Evolutionary conservation across 2,888 invertebrate genomes (phyloP), one percentile per base, ranked within the genome.

Genomic region (Dorcus parallelipipedus): DNA sequence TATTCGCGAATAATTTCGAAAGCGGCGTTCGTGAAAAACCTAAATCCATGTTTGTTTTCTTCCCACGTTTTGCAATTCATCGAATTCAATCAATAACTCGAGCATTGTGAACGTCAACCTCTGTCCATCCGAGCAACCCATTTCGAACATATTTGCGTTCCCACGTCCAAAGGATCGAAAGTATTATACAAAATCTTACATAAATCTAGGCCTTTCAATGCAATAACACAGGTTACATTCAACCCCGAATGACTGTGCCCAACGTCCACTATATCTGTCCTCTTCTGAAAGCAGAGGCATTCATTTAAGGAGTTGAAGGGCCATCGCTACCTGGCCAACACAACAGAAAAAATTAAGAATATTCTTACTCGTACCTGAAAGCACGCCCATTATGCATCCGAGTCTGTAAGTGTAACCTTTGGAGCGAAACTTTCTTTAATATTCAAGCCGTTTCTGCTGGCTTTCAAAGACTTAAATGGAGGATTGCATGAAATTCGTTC

Each of bases 131-230:
- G 26, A 61, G 48, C 65, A 65, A 65, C 65, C 65, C 65, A 65
- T 65, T 65, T 65, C 64, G 62, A 61, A 64, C 65, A 65, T 65
- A 65, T 65, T 65, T 65, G 63, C 65, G 65, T 65, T 65, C 65
- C 65, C 65, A 65, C 65, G 65, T 65, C 64, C 64, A 52, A 50
- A 52, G 59, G 41, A 60, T 62, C 61, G 54, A 59, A 61, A 60
- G 63, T 63, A 65, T 63, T 65, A 65, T 65, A 59, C 65, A 58
- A 65, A 61, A 62, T 65, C 65, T 65, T 65, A 65, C 65, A 64
- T 65, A 65, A 65, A 65, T 65, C 63, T 65, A 52, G 62, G 50
- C 62, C 56, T 62, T 65, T 62, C 54, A 64, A 56, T 59, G 62
- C 56, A 58, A 47, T 45, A 56, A 52, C 50, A 47, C 57, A 50